These are phyloP conservation scores for Intellagama lesueurii DNA, from an alignment of 2,797 vertebrate genomes.

Conservation along the genomic window DNA sequence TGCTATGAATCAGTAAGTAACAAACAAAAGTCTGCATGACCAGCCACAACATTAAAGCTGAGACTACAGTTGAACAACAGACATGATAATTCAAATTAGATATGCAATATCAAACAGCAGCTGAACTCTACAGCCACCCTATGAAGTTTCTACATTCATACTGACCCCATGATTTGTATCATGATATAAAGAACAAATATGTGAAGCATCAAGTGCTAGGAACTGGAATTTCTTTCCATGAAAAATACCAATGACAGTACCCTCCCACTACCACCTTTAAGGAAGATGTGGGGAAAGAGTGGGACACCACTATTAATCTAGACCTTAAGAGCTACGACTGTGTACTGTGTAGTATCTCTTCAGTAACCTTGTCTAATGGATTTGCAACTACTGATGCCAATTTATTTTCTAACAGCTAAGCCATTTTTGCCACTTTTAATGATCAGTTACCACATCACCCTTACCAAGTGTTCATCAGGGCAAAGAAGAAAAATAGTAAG, in stretches of 20 bases:
- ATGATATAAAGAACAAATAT: conserved; percentile 18
- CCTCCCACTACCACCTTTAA: background rate
- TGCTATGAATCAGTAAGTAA: background rate
- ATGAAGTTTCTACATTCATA: background rate
- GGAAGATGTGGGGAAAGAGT: conserved; percentile 9
- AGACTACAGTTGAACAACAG: background rate
- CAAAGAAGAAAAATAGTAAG: conserved; percentile 35
- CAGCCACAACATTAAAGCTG: background rate
- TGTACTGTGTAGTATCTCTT: conserved; percentile 19
- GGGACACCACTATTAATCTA: conserved; percentile 35
- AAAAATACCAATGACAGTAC: background rate
- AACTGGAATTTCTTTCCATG: conserved; percentile 31
- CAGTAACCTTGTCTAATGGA: conserved; percentile 33
- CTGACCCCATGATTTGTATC: background rate
- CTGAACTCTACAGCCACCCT: background rate
- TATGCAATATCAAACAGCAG: background rate
- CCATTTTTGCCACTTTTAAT: conserved; percentile 53
- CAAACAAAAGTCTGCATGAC: conserved; percentile 7
- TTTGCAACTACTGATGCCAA: conserved; percentile 42
- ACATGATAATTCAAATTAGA: background rate
- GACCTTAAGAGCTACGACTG: conserved; percentile 25
- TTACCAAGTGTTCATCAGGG: conserved; percentile 61
- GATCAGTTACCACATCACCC: conserved; percentile 38
- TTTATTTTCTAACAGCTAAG: conserved; percentile 63
- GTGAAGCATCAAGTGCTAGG: background rate